A percentile compares a stretch with the other conserved stretches of the same genome.
Conservation (phyloP, 2,113 vertebrate species). For the Dromas ardeola region DNA sequence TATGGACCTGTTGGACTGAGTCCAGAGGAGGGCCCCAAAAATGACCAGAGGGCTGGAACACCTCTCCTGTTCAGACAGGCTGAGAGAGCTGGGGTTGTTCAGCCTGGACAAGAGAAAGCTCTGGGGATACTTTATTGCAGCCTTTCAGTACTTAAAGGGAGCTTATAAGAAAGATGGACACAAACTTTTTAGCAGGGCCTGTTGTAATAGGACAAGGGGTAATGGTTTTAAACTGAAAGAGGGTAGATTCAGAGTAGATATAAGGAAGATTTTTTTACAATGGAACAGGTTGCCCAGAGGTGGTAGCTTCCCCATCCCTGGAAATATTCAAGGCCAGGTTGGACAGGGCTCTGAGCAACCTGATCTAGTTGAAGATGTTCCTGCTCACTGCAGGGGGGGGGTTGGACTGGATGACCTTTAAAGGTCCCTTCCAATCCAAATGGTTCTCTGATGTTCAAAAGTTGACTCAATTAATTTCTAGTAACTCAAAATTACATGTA, state of each 20-base stretch:
- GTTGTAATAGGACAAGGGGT: background rate
- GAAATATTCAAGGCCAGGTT: background rate
- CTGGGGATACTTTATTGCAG: rapidly evolving
- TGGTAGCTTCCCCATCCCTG: background rate
- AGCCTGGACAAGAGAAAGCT: background rate
- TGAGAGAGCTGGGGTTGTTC: background rate
- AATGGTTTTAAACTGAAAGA: background rate
- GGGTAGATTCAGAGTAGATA: background rate
- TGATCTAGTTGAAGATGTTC: background rate
- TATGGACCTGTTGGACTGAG: rapidly evolving
- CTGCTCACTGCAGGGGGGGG: no score
- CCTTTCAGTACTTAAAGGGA: background rate
- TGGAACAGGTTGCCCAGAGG: background rate
- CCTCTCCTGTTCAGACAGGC: background rate
- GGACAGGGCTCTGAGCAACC: background rate
- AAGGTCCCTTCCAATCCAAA: background rate
- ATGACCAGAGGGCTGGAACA: background rate
- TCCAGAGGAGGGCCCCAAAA: background rate
- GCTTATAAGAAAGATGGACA: background rate
- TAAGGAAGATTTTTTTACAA: background rate
- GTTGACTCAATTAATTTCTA: background rate
- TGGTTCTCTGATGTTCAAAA: background rate
- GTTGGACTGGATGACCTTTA: background rate
- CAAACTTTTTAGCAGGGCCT: background rate
- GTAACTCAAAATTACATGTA: background rate